A percentile compares a stretch with the other conserved stretches of the same genome.
phyloP scores from a whole-genome alignment of 35 echinoderm and acorn worm genomes.

The Patiria miniata region DNA sequence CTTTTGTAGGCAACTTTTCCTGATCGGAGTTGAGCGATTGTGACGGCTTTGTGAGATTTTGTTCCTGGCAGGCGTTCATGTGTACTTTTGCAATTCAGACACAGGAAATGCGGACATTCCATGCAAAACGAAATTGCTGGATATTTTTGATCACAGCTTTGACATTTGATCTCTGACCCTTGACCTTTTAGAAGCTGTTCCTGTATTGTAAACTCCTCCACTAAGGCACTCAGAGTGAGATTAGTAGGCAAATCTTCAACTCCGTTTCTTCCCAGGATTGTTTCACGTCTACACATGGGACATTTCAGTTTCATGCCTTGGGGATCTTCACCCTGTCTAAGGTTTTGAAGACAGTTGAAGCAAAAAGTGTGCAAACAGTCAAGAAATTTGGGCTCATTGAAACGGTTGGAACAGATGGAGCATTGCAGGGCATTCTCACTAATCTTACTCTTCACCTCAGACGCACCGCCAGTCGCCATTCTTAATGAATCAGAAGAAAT shows the following conservation, averaged over 20 bases:
- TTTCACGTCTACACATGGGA: neutral
- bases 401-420: neutral
- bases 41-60: neutral
- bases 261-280: neutral
- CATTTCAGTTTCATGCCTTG: neutral
- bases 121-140: neutral
- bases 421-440: neutral
- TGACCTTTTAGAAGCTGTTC: neutral
- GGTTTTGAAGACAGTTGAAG: neutral
- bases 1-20: constrained; percentile 6
- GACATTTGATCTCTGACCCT: neutral
- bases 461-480: neutral
- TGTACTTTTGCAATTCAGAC: neutral
- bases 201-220: neutral
- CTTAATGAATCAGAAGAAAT: neutral
- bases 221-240: neutral
- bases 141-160: neutral
- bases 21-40: neutral
- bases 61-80: neutral
- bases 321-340: neutral
- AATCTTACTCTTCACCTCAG: neutral
- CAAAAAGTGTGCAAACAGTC: neutral
- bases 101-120: neutral
- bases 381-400: neutral
- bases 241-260: neutral